Evolutionary conservation across 2,113 vertebrate genomes (phyloP).

Genomic region (Todiramphus chloris): DNA sequence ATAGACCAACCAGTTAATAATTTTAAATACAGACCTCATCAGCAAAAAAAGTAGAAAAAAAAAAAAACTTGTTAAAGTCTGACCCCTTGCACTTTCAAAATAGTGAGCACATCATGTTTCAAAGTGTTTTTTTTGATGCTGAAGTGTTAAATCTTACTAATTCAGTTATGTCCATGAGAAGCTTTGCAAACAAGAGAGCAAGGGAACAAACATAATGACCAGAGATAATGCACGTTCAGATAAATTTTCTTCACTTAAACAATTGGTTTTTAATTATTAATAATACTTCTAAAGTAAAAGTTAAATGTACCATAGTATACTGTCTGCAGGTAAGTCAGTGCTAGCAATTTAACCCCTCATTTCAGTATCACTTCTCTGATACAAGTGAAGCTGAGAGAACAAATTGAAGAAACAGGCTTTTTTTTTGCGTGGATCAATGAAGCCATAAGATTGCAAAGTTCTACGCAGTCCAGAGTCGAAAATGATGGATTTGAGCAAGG

Average conservation of each 20-base stretch:
- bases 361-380: neutral
- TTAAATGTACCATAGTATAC: neutral
- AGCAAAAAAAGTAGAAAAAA: constrained; percentile 29
- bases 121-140: neutral
- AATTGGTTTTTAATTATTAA: constrained; percentile 19
- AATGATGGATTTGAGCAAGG: neutral
- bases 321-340: neutral
- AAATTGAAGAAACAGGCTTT: neutral
- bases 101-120: neutral
- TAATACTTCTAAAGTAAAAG: neutral
- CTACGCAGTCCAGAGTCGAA: neutral
- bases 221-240: neutral
- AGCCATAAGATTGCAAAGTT: neutral
- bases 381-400: neutral
- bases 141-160: neutral
- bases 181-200: neutral
- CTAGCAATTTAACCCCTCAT: neutral
- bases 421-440: neutral
- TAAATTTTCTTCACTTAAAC: neutral
- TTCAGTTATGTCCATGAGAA: neutral
- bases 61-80: neutral
- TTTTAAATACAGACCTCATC: constrained; percentile 56
- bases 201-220: neutral
- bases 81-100: constrained; percentile 26
- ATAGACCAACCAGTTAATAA: constrained; percentile 33